Conservation (phyloP, 2,888 invertebrate species). For the Synergus umbraculus region DNA sequence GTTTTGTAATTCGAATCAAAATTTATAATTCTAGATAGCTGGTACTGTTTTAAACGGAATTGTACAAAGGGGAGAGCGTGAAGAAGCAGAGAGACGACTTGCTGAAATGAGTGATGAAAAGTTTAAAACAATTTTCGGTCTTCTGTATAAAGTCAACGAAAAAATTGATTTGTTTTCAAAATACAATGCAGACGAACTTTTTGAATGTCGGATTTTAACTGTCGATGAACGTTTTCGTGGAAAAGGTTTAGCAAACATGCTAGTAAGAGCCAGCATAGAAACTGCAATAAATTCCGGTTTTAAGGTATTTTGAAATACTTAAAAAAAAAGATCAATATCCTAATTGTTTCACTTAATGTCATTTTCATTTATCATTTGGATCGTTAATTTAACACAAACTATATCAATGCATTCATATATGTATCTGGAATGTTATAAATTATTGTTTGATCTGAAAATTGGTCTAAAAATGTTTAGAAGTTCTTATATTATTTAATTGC, state of each 20-base stretch:
- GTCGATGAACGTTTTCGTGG: constrained; percentile 86
- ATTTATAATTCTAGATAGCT: constrained; percentile 81
- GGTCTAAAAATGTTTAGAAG: no score
- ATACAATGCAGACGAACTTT: constrained; percentile 84
- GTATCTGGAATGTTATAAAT: neutral
- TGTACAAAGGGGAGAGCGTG: constrained; percentile 85
- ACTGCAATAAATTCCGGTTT: constrained; percentile 84
- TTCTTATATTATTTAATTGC: neutral
- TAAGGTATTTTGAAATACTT: constrained; percentile 79
- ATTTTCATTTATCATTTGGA: constrained; percentile 10
- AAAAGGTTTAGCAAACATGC: constrained; percentile 85
- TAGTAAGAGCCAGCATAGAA: constrained; percentile 84
- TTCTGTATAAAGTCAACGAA: constrained; percentile 85
- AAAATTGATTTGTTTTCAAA: constrained; percentile 84
- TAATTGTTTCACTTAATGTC: neutral
- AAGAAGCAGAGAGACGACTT: constrained; percentile 84
- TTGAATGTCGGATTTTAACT: constrained; percentile 89
- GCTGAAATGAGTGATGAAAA: constrained; percentile 83
- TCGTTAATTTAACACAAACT: neutral
- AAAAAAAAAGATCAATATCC: neutral
- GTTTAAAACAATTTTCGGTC: constrained; percentile 88
- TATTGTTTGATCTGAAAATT: neutral
- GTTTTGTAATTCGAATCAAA: neutral
- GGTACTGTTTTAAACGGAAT: constrained; percentile 90
- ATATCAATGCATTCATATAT: neutral